Percentiles rank a stretch among this genome's conserved stretches.
Conservation (phyloP, 1,140 invertebrate species). For the Tigriopus japonicus region DNA sequence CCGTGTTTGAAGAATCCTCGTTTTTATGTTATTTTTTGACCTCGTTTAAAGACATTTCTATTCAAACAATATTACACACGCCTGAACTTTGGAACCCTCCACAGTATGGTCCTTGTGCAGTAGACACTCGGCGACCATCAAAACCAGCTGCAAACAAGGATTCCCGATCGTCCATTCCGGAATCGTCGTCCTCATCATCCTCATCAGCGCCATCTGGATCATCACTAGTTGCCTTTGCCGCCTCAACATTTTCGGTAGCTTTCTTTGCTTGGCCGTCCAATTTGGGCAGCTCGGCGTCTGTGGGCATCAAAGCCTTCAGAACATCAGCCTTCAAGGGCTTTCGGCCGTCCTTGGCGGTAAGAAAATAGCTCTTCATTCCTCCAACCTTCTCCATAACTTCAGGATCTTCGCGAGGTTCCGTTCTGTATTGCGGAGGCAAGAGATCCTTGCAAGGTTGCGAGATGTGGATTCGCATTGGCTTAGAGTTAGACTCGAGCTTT, state of each 20-base stretch:
- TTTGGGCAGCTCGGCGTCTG: not conserved
- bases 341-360: constrained; percentile 4
- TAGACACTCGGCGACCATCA: not conserved
- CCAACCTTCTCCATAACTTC: constrained; percentile 6
- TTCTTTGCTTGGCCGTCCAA: not conserved
- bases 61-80: not conserved
- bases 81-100: constrained; percentile 3
- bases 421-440: constrained; percentile 50
- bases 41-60: no score
- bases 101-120: not conserved
- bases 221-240: not conserved
- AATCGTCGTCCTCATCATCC: not conserved
- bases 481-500: constrained; percentile 61
- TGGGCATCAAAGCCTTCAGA: constrained; percentile 4
- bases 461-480: constrained; percentile 84
- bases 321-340: not conserved
- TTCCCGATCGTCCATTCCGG: not conserved
- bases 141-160: not conserved
- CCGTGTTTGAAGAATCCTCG: no score
- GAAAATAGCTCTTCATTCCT: constrained; percentile 4
- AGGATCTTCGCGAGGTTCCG: constrained; percentile 22
- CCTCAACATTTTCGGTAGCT: not conserved
- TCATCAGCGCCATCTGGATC: not conserved
- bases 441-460: constrained; percentile 63
- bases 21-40: no score